A percentile compares a stretch with the other conserved stretches of the same genome.
Evolutionary conservation across 2,797 vertebrate species (phyloP).

Genomic region (Naso thynnoides): DNA sequence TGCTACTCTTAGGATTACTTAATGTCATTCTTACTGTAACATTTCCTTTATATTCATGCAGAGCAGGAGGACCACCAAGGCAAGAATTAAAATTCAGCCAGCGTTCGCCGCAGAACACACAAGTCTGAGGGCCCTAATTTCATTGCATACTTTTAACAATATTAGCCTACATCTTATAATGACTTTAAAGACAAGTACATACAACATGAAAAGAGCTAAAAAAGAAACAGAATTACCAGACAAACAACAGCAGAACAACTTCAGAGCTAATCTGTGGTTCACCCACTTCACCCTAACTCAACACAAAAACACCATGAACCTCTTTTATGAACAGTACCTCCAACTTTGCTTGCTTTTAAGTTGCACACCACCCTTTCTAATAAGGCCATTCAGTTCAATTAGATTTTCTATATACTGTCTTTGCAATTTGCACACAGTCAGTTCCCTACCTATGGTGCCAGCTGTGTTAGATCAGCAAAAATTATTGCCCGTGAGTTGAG

Average conservation of each 20-base stretch:
- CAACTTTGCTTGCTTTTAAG: background rate
- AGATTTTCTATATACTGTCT: background rate
- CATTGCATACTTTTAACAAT: background rate
- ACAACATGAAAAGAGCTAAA: background rate
- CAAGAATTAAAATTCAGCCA: conserved; percentile 14
- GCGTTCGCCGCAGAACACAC: conserved; percentile 20
- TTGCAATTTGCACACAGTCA: conserved; percentile 8
- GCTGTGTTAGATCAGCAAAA: background rate
- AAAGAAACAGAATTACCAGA: background rate
- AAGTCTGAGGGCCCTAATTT: conserved; percentile 10
- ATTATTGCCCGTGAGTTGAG: conserved; percentile 2
- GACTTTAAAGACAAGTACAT: conserved; percentile 9
- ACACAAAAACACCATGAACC: background rate
- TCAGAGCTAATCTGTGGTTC: conserved; percentile 1
- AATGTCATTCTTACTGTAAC: conserved; percentile 56
- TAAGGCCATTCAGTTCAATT: conserved; percentile 27
- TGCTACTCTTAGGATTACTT: conserved; percentile 48
- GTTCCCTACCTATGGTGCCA: conserved; percentile 2
- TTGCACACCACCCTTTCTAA: background rate
- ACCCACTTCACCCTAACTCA: conserved; percentile 1
- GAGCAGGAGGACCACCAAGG: conserved; percentile 45
- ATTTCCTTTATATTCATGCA: conserved; percentile 49
- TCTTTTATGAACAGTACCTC: background rate
- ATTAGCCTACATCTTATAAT: conserved; percentile 5
- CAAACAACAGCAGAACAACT: background rate